Evolutionary conservation across 2,113 vertebrate species (phyloP), one percentile per base, ranked within the genome.

Genomic region (Zapornia atra): DNA sequence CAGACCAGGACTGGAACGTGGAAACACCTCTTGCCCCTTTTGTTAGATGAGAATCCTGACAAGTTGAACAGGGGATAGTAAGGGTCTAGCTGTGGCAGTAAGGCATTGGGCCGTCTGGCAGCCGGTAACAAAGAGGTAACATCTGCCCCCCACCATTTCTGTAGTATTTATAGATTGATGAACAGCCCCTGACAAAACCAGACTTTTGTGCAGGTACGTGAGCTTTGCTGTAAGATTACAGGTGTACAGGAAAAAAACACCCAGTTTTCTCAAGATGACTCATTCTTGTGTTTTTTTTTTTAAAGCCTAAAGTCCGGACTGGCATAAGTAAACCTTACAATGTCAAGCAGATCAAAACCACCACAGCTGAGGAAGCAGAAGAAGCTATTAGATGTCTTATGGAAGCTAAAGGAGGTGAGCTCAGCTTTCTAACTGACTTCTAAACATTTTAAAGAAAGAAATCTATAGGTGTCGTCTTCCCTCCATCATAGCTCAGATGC

Each of bases 241-340:
- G 34, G 26, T 33, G 13, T 60, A 56, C 34, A 40, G 46, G 44
- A 56, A 92, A 53, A 53, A 53, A 4, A 12, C 22, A 65, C 3
- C 3, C 10, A n/a, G 9, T 68, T 81, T 31, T 76, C 51, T 61
- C 33, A 28, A 15, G 5, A 17, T 64, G n/a, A 70, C 92, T 34
- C 0, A 1, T 33, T 88, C 44, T 69, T 8, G 1, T 29, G 1
- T 18, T 44, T 53, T 87, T 53, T 87, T 79, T 56, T 91, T 72
- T 51, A 36, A 92, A 98, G 98, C 98, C 98, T 79, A 98, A 98
- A 92, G 98, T 97, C n/a, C 97, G 98, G 82, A 98, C 97, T 48
- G 98, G 98, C 65, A 98, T 98, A 87, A 98, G 98, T 71, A 98
- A 98, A 81, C 98, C 98, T 31, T 98, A 98, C 59, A 98, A 98